Evolutionary conservation across 2,797 vertebrate species (phyloP).

Genomic region (Novumbra hubbsi): DNA sequence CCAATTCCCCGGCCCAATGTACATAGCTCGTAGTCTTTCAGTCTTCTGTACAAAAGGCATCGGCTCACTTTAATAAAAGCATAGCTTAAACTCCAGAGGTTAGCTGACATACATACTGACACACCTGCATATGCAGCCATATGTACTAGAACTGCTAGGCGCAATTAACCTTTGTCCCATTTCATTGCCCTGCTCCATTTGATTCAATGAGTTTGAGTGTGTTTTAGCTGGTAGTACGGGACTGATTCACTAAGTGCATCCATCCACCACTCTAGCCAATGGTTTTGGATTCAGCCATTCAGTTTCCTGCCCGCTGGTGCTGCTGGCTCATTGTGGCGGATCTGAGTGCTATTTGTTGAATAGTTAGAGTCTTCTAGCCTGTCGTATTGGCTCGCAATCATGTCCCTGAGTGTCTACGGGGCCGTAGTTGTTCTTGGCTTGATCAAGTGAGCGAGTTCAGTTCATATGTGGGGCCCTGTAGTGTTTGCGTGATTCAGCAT

Average conservation of each 20-base stretch:
- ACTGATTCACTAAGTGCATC: conserved; percentile 9
- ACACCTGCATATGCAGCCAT: background rate
- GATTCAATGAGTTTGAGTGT: conserved; percentile 57
- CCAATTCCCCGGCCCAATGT: conserved; percentile 64
- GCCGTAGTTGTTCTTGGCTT: background rate
- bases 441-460: background rate
- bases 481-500: background rate
- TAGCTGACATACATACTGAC: background rate
- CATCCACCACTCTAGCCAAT: conserved; percentile 47
- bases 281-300: conserved; percentile 42
- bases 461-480: conserved; percentile 8
- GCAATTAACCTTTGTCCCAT: conserved; percentile 2
- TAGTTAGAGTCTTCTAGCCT: conserved; percentile 43
- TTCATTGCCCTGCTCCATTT: conserved; percentile 30
- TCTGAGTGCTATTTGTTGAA: conserved; percentile 38
- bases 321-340: conserved; percentile 30
- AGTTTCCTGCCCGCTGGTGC: conserved; percentile 30
- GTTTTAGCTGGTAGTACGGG: background rate
- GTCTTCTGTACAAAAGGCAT: conserved; percentile 65
- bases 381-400: conserved; percentile 47
- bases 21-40: conserved; percentile 72
- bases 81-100: conserved; percentile 16
- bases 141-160: background rate
- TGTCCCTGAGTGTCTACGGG: background rate
- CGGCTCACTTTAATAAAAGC: conserved; percentile 51